Evolutionary conservation across 2,888 invertebrate genomes (phyloP).

Genomic region (Lycophotia porphyrea): DNA sequence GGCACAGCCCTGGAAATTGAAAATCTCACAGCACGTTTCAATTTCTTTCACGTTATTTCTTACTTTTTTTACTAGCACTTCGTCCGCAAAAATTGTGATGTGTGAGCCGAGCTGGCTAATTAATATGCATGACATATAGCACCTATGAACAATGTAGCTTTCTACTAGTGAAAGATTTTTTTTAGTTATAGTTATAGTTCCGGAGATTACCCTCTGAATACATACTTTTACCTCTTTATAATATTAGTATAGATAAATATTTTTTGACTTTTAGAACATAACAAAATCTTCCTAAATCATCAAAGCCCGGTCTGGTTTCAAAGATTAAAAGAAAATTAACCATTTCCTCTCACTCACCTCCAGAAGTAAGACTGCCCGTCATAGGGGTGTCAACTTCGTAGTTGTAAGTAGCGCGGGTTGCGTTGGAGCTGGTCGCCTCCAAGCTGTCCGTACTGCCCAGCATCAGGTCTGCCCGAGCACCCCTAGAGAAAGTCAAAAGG

Average conservation of each 20-base stretch:
- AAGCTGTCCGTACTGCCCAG: constrained; percentile 93
- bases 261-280: background rate
- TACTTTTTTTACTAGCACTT: too few relatives aligned
- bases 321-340: background rate
- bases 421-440: constrained; percentile 94
- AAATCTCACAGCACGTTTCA: too few relatives aligned
- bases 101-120: too few relatives aligned
- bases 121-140: too few relatives aligned
- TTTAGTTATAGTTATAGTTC: too few relatives aligned
- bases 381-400: constrained; percentile 96
- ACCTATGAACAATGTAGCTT: too few relatives aligned
- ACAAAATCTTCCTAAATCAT: background rate
- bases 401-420: constrained; percentile 95
- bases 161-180: too few relatives aligned
- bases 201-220: too few relatives aligned
- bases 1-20: too few relatives aligned
- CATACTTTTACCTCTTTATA: too few relatives aligned
- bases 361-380: constrained; percentile 96
- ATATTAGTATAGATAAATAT: background rate
- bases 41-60: too few relatives aligned
- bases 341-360: constrained; percentile 77
- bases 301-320: constrained; percentile 20
- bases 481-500: constrained; percentile 62
- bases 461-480: constrained; percentile 89
- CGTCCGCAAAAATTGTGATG: too few relatives aligned